Conservation (phyloP, 2,113 vertebrate species). For the Phrynosoma blainvillii region DNA sequence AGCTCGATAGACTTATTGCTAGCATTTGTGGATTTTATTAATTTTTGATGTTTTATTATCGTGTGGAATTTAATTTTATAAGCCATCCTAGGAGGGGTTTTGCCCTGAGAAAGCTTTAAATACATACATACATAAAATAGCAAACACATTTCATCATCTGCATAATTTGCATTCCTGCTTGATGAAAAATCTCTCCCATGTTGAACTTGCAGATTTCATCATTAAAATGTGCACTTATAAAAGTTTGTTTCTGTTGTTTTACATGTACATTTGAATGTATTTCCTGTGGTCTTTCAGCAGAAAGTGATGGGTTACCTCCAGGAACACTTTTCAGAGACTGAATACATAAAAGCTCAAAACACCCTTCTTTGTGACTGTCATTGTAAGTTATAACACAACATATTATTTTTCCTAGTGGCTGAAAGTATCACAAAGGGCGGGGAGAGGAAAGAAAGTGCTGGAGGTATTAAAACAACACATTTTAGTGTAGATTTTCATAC, state of each 20-base stretch:
- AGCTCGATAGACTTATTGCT: background rate
- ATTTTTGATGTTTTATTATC: background rate
- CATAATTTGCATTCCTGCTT: no score
- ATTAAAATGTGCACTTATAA: background rate
- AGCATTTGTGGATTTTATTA: background rate
- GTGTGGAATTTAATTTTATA: background rate
- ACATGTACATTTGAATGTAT: background rate
- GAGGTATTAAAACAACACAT: background rate
- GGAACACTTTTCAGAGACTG: background rate
- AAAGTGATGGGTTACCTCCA: background rate
- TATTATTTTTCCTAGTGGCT: conserved; percentile 25
- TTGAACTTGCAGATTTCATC: background rate
- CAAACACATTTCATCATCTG: background rate
- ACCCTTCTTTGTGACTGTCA: conserved; percentile 25
- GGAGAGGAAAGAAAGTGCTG: background rate
- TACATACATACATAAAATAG: background rate
- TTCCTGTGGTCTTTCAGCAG: background rate
- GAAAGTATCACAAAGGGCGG: conserved; percentile 34
- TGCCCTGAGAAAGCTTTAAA: background rate
- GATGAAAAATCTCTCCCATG: background rate
- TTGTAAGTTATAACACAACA: conserved; percentile 23
- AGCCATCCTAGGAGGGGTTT: background rate
- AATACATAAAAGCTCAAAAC: conserved; percentile 12
- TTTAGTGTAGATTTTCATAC: conserved; percentile 40
- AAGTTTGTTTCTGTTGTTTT: background rate